Evolutionary conservation across 2,797 vertebrate genomes (phyloP).

Genomic region (Sparus aurata): DNA sequence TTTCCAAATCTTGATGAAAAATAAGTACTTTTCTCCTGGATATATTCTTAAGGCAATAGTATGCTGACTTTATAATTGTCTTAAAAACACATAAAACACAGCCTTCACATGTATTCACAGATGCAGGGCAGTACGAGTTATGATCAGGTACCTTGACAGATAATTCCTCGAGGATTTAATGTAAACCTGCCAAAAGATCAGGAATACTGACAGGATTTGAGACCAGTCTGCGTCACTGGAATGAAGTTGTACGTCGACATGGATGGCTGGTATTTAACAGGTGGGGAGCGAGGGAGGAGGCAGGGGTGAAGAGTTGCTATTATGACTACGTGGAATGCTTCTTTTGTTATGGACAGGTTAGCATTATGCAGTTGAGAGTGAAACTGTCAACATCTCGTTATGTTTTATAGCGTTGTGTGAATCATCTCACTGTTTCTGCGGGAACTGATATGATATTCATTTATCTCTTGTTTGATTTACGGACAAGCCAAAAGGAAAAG

Average conservation of each 20-base stretch:
- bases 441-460: background rate
- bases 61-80: too few relatives aligned
- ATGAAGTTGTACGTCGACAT: background rate
- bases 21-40: too few relatives aligned
- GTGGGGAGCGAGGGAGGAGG: background rate
- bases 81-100: background rate
- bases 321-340: background rate
- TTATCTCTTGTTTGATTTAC: conserved; percentile 13
- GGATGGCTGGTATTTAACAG: background rate
- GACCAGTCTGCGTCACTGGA: conserved; percentile 9
- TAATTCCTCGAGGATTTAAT: background rate
- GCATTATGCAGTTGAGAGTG: background rate
- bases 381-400: background rate
- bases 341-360: background rate
- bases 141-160: background rate
- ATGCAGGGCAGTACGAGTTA: background rate
- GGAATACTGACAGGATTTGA: conserved; percentile 8
- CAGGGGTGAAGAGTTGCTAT: rapidly evolving
- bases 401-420: background rate
- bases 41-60: too few relatives aligned
- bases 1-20: too few relatives aligned
- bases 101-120: background rate
- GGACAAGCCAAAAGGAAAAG: conserved; percentile 15
- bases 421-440: background rate
- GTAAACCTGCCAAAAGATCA: background rate